A percentile compares a stretch with the other conserved stretches of the same genome.
These are phyloP conservation scores for Drosophila bipectinata DNA, from an alignment of 1,140 invertebrate genomes.

Conservation along the genomic window DNA sequence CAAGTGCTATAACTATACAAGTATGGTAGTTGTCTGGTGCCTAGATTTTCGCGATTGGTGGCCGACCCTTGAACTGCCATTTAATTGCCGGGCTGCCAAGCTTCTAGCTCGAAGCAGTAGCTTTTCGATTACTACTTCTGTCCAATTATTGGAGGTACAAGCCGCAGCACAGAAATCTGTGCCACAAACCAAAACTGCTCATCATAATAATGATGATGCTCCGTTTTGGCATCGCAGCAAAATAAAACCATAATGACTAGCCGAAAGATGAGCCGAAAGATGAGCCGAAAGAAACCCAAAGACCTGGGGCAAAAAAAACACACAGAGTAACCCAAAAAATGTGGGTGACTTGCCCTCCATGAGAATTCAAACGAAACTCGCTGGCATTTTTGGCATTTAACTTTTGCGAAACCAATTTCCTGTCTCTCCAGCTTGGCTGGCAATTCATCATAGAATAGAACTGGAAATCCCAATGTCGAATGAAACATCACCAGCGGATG, in stretches of 20 bases:
- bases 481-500: no score
- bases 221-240: slow-evolving; percentile 24
- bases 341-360: slow-evolving; percentile 74
- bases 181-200: slow-evolving; percentile 41
- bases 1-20: neutral
- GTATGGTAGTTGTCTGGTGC: slow-evolving; percentile 12
- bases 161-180: slow-evolving; percentile 30
- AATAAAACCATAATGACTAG: slow-evolving; percentile 42
- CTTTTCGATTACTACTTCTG: slow-evolving; percentile 25
- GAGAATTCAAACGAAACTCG: slow-evolving; percentile 60
- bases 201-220: slow-evolving; percentile 35
- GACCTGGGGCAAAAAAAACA: slow-evolving; percentile 25
- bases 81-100: slow-evolving; percentile 17
- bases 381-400: slow-evolving; percentile 66
- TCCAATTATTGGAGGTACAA: slow-evolving; percentile 20
- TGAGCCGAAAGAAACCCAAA: slow-evolving; percentile 46
- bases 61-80: slow-evolving; percentile 44
- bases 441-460: slow-evolving; percentile 40
- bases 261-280: slow-evolving; percentile 54
- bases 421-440: slow-evolving; percentile 32
- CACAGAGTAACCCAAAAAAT: slow-evolving; percentile 38
- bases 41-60: slow-evolving; percentile 23
- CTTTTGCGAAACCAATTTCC: slow-evolving; percentile 75
- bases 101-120: slow-evolving; percentile 14
- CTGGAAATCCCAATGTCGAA: no score